These are phyloP conservation scores for Gallinago paraguaiae DNA, from an alignment of 2,113 vertebrate species.

Conservation along the genomic window DNA sequence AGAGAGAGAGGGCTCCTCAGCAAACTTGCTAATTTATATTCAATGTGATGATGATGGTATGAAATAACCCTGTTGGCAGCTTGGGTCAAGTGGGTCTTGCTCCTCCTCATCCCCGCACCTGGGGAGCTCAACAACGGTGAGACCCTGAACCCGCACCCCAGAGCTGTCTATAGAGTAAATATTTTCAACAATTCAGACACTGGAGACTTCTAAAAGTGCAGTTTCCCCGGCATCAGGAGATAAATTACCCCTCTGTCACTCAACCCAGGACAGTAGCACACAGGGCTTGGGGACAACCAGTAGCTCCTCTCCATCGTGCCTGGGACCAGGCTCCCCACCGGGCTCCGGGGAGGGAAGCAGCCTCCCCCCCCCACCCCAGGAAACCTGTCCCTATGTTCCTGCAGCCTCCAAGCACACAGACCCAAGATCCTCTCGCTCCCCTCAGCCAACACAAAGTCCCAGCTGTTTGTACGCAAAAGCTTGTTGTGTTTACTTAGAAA, in stretches of 20 bases:
- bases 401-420: not conserved
- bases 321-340: fast-evolving
- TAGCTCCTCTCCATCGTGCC: fast-evolving
- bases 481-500: not conserved
- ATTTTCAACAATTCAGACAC: not conserved
- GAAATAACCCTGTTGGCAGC: not conserved
- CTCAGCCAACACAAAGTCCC: not conserved
- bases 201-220: not conserved
- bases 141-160: not conserved
- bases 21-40: not conserved
- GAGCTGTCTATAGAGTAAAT: not conserved
- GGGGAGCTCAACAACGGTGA: not conserved
- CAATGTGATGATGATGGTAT: not conserved
- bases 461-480: not conserved
- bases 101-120: not conserved
- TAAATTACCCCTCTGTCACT: not conserved
- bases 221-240: too few relatives aligned
- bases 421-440: fast-evolving
- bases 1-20: not conserved
- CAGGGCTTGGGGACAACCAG: not conserved
- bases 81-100: not conserved
- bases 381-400: not conserved
- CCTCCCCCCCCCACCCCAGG: fast-evolving
- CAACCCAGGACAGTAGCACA: not conserved
- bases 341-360: not conserved